Base-by-base conservation (phyloP, 2,888 invertebrate genomes). In the Orthonychiurus folsomi region DNA sequence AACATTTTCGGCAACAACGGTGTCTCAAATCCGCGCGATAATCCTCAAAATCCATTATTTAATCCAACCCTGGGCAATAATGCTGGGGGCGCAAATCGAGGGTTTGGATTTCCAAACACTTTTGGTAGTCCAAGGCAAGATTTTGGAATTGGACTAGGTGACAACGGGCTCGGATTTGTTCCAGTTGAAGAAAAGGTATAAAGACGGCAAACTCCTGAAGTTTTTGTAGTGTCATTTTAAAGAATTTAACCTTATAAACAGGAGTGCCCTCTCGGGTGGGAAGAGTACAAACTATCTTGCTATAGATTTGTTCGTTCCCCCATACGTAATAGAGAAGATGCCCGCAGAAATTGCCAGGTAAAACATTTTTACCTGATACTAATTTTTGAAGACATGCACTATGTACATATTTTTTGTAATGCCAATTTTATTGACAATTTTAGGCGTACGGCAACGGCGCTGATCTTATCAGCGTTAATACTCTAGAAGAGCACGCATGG, bases 281-380 rank as follows among this genome's bases (percentile, higher is more conserved):
- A 87, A n/a, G 83, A 84, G 28, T 89, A 83, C 75, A 83, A 86
- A 68, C 85, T 87, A 65, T 85, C 87, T 0, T 96, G 95, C 77
- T 94, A 92, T 76, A 85, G 89, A 59, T 95, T 94, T 75, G 88
- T 90, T 2, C 88, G 89, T 74, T 92, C 91, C 3, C 93, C 93
- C 0, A 82, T 85, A 72, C 86, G 86, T 62, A 85, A 84, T 52
- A 84, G 87, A 74, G 85, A 84, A 72, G 92, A 92, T 73, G 92
- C 93, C 0, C 83, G 86, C 71, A 84, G 84, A 74, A 87, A 89
- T 72, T 94, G 93, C 75, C 85, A 82, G 76, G 77, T 78, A 71
- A 60, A 67, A 15, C 2, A 55, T 5, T n/a, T n/a, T n/a, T n/a
- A n/a, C n/a, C n/a, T n/a, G n/a, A n/a, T n/a, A n/a, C n/a, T n/a